A percentile compares a stretch with the other conserved stretches of the same genome.
phyloP scores from a whole-genome alignment of 2,888 invertebrate genomes.

The Noctua janthina region DNA sequence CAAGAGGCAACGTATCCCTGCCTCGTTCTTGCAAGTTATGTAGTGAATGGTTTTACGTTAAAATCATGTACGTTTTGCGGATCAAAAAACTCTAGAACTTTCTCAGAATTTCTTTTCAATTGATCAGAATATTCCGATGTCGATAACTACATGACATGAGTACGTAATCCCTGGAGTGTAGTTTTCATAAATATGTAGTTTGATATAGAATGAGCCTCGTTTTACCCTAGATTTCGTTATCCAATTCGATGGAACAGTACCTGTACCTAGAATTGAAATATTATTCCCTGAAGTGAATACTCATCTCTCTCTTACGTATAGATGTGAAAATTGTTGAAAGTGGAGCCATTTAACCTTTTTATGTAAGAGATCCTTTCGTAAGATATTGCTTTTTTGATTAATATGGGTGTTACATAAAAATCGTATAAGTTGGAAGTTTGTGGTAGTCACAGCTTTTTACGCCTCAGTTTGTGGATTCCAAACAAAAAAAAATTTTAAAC shows the following conservation, averaged over 20 bases:
- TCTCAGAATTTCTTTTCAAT: neutral
- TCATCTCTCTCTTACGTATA: slow-evolving; percentile 12
- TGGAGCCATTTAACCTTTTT: slow-evolving; percentile 27
- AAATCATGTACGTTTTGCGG: too few species aligned
- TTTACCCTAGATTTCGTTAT: slow-evolving; percentile 24
- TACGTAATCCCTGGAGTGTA: slow-evolving; percentile 2
- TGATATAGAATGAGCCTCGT: slow-evolving; percentile 2
- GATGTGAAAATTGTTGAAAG: slow-evolving; percentile 15
- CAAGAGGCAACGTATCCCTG: neutral
- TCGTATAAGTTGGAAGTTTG: neutral
- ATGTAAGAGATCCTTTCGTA: neutral
- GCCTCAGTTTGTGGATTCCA: neutral
- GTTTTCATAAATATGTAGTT: slow-evolving; percentile 33
- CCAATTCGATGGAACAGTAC: slow-evolving; percentile 32
- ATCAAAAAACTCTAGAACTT: neutral
- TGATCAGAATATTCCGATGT: neutral
- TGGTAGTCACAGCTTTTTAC: neutral
- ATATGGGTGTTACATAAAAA: neutral
- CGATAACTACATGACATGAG: neutral
- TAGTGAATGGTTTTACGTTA: too few species aligned
- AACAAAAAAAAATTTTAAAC: neutral
- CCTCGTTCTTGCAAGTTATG: too few species aligned
- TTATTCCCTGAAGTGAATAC: slow-evolving; percentile 20
- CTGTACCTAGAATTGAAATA: slow-evolving; percentile 37
- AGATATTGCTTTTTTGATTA: slow-evolving; percentile 16